A percentile compares a stretch with the other conserved stretches of the same genome.
phyloP scores from a whole-genome alignment of 2,888 invertebrate genomes.

The Drosophila cognata region DNA sequence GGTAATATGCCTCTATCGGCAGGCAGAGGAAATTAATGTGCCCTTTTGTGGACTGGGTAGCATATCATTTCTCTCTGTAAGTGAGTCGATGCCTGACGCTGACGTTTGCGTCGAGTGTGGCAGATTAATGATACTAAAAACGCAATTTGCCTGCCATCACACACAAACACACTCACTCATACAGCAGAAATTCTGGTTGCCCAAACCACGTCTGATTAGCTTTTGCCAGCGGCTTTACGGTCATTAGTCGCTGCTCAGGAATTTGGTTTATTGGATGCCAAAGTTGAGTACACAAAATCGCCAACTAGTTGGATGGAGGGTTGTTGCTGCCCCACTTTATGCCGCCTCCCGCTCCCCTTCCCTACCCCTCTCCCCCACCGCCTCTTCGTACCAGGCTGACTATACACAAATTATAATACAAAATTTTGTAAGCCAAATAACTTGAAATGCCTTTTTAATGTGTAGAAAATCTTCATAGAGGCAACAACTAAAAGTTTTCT shows the following conservation, averaged over 20 bases:
- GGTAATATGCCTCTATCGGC: slow-evolving; percentile 58
- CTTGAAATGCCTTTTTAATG: slow-evolving; percentile 77
- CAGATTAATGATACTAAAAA: slow-evolving; percentile 76
- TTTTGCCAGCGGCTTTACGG: slow-evolving; percentile 69
- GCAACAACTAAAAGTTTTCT: slow-evolving; percentile 47
- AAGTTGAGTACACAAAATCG: slow-evolving; percentile 60
- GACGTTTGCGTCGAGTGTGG: slow-evolving; percentile 71
- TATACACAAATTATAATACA: slow-evolving; percentile 66
- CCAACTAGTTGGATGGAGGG: slow-evolving; percentile 46
- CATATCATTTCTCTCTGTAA: slow-evolving; percentile 38
- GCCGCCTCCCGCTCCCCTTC: not conserved
- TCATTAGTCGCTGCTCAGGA: slow-evolving; percentile 73
- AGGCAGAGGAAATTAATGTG: slow-evolving; percentile 83
- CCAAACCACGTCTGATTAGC: slow-evolving; percentile 65
- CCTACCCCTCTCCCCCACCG: not conserved
- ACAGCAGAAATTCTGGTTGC: slow-evolving; percentile 26
- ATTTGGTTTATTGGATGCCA: slow-evolving; percentile 75
- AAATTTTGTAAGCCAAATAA: slow-evolving; percentile 64
- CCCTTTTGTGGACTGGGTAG: slow-evolving; percentile 69
- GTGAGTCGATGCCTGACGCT: slow-evolving; percentile 60
- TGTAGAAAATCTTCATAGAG: slow-evolving; percentile 69
- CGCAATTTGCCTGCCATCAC: slow-evolving; percentile 54
- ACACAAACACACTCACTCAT: slow-evolving; percentile 27
- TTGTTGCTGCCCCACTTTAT: not conserved
- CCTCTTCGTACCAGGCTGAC: slow-evolving; percentile 48